phyloP scores from a whole-genome alignment of 2,888 invertebrate genomes.

The Apamea crenata region DNA sequence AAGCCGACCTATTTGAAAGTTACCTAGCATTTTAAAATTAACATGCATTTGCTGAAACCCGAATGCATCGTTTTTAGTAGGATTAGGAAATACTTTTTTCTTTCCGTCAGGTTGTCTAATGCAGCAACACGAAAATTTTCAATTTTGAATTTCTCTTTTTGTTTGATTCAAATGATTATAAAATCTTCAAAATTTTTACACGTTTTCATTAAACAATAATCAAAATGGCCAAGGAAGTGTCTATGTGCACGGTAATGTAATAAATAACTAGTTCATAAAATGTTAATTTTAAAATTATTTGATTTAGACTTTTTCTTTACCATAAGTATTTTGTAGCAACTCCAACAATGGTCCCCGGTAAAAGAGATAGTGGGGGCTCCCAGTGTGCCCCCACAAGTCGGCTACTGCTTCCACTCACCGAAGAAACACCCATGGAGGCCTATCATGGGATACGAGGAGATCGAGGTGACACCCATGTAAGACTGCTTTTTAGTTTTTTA shows the following conservation, averaged over 20 bases:
- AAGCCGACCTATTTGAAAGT: neutral
- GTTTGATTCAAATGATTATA: conserved; percentile 35
- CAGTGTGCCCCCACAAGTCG: conserved; percentile 91
- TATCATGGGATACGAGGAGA: conserved; percentile 94
- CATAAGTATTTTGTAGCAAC: conserved; percentile 90
- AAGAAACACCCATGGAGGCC: conserved; percentile 95
- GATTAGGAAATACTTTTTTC: neutral
- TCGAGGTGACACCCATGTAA: conserved; percentile 94
- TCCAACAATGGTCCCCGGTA: conserved; percentile 94
- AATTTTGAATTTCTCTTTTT: conserved; percentile 61
- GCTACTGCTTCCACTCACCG: conserved; percentile 93
- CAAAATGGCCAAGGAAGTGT: conserved; percentile 87
- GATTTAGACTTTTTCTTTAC: neutral
- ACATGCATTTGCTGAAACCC: neutral
- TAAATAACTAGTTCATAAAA: neutral
- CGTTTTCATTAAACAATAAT: conserved; percentile 58
- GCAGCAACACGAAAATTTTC: conserved; percentile 50
- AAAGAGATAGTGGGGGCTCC: conserved; percentile 92
- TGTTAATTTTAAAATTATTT: neutral
- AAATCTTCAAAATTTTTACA: conserved; percentile 55
- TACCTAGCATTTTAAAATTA: neutral
- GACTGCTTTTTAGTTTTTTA: conserved; percentile 31
- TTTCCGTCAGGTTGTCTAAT: conserved; percentile 48
- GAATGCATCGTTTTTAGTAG: conserved; percentile 23
- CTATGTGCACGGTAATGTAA: conserved; percentile 86